Conservation (phyloP, 92 coral and sea anemone genomes). For the Porites cylindrica region DNA sequence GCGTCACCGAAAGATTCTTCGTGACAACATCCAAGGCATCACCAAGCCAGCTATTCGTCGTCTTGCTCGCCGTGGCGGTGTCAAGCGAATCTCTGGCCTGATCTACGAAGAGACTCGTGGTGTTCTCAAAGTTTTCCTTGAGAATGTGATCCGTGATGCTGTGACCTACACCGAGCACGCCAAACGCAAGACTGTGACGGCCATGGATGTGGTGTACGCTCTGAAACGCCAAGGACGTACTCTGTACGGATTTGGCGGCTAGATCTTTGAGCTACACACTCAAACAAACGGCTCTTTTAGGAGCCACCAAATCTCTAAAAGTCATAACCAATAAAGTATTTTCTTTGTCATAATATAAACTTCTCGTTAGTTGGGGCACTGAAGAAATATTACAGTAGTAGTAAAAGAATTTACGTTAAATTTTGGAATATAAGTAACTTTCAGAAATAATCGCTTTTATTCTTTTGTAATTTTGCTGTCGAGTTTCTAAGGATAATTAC, state of each 20-base stretch:
- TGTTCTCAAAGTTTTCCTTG: slow-evolving; percentile 95
- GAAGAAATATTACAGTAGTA: too few species aligned
- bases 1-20: slow-evolving; percentile 83
- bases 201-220: slow-evolving; percentile 97
- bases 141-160: slow-evolving; percentile 97
- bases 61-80: slow-evolving; percentile 97
- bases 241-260: slow-evolving; percentile 91
- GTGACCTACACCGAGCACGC: slow-evolving; percentile 98
- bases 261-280: too few species aligned
- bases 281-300: too few species aligned
- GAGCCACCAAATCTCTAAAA: too few species aligned
- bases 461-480: too few species aligned
- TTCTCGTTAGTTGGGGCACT: too few species aligned
- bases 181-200: slow-evolving; percentile 94
- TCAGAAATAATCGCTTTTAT: too few species aligned
- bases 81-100: slow-evolving; percentile 89
- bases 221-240: slow-evolving; percentile 93
- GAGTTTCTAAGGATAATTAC: too few species aligned
- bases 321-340: too few species aligned
- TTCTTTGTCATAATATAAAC: too few species aligned
- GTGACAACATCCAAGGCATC: slow-evolving; percentile 84
- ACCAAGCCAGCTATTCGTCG: slow-evolving; percentile 93
- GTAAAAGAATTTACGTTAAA: too few species aligned
- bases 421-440: too few species aligned
- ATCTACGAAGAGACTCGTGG: slow-evolving; percentile 92